phyloP scores from a whole-genome alignment of 1,140 invertebrate genomes.

The Mactra quadrangularis region DNA sequence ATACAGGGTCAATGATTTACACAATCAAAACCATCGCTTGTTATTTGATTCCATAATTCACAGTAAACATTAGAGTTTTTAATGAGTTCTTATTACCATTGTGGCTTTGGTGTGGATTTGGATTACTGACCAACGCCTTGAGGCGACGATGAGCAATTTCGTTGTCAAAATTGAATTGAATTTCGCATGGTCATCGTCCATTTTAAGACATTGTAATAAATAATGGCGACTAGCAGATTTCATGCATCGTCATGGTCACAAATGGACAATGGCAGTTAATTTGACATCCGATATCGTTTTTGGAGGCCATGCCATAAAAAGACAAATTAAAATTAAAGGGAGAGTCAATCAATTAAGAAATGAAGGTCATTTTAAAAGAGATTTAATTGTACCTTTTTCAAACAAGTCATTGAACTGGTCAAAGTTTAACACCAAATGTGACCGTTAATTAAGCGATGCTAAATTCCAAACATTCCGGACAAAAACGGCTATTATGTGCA shows the following conservation, averaged over 20 bases:
- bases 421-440: constrained; percentile 24
- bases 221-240: constrained; percentile 9
- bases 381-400: neutral
- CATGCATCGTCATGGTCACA: neutral
- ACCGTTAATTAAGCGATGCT: constrained; percentile 15
- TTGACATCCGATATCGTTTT: neutral
- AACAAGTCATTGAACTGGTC: constrained; percentile 9
- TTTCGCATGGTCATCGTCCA: neutral
- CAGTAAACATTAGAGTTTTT: too few species aligned
- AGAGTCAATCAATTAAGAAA: constrained; percentile 39
- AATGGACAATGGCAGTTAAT: constrained; percentile 1
- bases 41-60: too few species aligned
- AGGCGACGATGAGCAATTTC: too few species aligned
- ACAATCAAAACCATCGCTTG: too few species aligned
- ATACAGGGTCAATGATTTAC: too few species aligned
- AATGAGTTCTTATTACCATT: too few species aligned
- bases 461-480: neutral
- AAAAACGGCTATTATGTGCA: neutral
- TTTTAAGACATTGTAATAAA: neutral
- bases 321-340: constrained; percentile 20
- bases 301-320: constrained; percentile 7
- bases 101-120: too few species aligned
- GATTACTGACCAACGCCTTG: too few species aligned
- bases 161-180: neutral
- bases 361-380: constrained; percentile 26